These are phyloP conservation scores for Drosophila neoperkinsi DNA, from an alignment of 2,888 invertebrate genomes.

Conservation along the genomic window DNA sequence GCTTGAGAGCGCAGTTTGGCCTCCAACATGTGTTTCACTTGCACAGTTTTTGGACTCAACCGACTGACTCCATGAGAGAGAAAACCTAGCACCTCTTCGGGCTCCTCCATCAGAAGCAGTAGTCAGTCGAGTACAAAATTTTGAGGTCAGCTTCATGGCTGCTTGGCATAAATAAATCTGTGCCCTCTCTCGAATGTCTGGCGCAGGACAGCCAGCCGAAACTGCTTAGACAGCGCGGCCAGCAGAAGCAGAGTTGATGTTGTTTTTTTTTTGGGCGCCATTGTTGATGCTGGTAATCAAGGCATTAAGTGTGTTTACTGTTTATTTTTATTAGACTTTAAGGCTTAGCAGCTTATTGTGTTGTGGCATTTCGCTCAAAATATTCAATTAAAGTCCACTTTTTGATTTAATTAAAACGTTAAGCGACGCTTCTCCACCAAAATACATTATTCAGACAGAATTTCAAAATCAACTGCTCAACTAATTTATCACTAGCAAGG, in stretches of 20 bases:
- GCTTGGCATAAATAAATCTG: conserved; percentile 75
- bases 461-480: conserved; percentile 26
- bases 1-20: conserved; percentile 9
- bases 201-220: conserved; percentile 2
- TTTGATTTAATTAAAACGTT: conserved; percentile 79
- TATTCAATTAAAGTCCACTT: conserved; percentile 72
- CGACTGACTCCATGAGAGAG: background rate
- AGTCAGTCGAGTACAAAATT: conserved; percentile 41
- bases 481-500: conserved; percentile 29
- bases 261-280: background rate
- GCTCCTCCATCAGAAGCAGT: background rate
- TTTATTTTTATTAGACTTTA: conserved; percentile 81
- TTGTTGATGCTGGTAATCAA: conserved; percentile 75
- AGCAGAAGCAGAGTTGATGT: conserved; percentile 1
- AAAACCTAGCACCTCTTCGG: background rate
- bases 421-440: conserved; percentile 29
- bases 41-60: conserved; percentile 28
- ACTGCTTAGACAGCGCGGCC: background rate
- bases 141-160: conserved; percentile 68
- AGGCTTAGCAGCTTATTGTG: conserved; percentile 76
- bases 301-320: conserved; percentile 82
- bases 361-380: conserved; percentile 39
- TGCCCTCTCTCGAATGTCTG: conserved; percentile 32
- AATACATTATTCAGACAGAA: conserved; percentile 62
- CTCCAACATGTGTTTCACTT: conserved; percentile 55